Percentiles rank a stretch among this genome's conserved stretches.
Evolutionary conservation across 2,888 invertebrate species (phyloP).

Genomic region (Oligia fasciuncula): DNA sequence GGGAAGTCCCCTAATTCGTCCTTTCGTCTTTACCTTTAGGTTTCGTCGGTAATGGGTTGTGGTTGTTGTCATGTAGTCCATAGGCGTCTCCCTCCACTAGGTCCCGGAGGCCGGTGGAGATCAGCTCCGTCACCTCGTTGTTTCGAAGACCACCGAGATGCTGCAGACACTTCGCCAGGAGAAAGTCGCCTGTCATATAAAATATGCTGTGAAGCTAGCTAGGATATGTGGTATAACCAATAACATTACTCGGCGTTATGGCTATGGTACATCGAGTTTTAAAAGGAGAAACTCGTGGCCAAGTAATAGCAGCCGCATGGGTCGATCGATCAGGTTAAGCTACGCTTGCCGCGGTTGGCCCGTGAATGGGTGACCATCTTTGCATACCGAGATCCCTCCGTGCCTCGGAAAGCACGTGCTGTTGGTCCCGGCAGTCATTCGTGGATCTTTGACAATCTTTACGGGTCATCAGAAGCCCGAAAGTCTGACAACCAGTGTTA

Average conservation of each 20-base stretch:
- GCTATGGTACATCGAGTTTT: background rate
- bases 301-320: background rate
- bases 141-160: slow-evolving; percentile 83
- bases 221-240: background rate
- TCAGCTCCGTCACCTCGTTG: slow-evolving; percentile 84
- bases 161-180: slow-evolving; percentile 82
- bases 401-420: too few species aligned
- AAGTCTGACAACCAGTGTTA: too few species aligned
- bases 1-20: background rate
- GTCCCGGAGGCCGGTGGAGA: slow-evolving; percentile 84
- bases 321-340: background rate
- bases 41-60: slow-evolving; percentile 79
- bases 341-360: too few species aligned
- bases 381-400: too few species aligned
- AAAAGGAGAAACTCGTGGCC: background rate
- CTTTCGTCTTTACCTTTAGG: slow-evolving; percentile 78
- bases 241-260: background rate
- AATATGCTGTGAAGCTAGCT: slow-evolving; percentile 1
- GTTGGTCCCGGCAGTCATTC: too few species aligned
- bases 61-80: slow-evolving; percentile 77
- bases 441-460: too few species aligned
- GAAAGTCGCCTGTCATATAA: slow-evolving; percentile 80
- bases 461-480: too few species aligned
- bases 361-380: too few species aligned
- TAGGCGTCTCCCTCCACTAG: slow-evolving; percentile 85